Conservation (phyloP, 2,113 vertebrate genomes). For the Phalacrocorax pelagicus region DNA sequence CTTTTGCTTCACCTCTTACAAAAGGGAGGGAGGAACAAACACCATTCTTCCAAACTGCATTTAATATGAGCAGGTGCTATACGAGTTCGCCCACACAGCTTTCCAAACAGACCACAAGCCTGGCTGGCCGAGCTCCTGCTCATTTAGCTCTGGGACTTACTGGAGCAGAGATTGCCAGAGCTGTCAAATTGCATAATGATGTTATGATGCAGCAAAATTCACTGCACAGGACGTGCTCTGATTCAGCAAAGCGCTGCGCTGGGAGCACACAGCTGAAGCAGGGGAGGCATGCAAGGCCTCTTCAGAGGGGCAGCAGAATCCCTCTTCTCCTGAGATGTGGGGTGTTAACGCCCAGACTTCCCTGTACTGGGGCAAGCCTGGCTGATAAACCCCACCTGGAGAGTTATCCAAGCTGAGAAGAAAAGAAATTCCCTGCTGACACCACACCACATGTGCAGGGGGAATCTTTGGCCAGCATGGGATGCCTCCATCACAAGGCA, state of each 20-base stretch:
- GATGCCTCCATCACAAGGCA: neutral
- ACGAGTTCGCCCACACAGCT: neutral
- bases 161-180: slow-evolving; percentile 39
- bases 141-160: neutral
- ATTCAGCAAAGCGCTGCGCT: neutral
- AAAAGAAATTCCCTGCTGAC: neutral
- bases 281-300: neutral
- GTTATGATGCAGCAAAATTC: slow-evolving; percentile 1
- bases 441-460: accelerated
- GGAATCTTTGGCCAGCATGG: neutral
- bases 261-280: neutral
- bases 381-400: neutral
- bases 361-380: neutral
- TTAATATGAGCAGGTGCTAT: neutral
- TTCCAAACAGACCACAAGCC: slow-evolving; percentile 11
- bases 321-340: neutral
- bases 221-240: accelerated
- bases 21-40: neutral
- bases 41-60: neutral
- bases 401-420: neutral
- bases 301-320: neutral
- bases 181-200: neutral
- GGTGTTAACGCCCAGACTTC: neutral
- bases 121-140: neutral
- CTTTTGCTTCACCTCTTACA: slow-evolving; percentile 1